Conservation (phyloP, 2,113 vertebrate species). For the Eptatretus burgeri region DNA sequence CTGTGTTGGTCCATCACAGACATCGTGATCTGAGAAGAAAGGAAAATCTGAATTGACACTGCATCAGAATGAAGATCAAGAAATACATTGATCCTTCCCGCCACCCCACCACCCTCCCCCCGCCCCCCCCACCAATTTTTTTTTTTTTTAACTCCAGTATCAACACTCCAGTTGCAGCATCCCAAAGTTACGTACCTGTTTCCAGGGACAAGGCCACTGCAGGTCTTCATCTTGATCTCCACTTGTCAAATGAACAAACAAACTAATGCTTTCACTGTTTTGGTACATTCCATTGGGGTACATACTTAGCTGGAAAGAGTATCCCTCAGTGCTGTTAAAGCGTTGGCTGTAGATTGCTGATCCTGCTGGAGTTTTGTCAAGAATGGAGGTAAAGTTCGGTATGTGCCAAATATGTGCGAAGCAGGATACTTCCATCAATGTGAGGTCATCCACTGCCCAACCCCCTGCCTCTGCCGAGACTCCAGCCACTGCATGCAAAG, state of each 20-base stretch:
- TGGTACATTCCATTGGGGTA: constrained; percentile 14
- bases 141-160: too few species aligned
- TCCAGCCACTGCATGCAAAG: too few species aligned
- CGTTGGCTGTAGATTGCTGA: constrained; percentile 26
- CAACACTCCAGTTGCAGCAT: too few species aligned
- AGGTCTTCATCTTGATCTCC: constrained; percentile 31
- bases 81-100: too few species aligned
- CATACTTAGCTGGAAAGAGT: constrained; percentile 41
- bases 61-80: too few species aligned
- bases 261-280: constrained; percentile 15
- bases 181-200: constrained; percentile 14
- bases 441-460: constrained; percentile 62
- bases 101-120: too few species aligned
- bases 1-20: constrained; percentile 16
- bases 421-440: constrained; percentile 51
- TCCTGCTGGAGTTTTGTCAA: constrained; percentile 16
- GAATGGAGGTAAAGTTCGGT: constrained; percentile 27
- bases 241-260: constrained; percentile 34
- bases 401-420: constrained; percentile 51
- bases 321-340: constrained; percentile 42
- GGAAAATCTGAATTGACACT: too few species aligned
- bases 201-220: constrained; percentile 50
- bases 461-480: constrained; percentile 18
- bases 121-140: too few species aligned
- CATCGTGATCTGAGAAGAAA: constrained; percentile 16